phyloP scores from a whole-genome alignment of 2,888 invertebrate genomes.

The Aradus depressus region DNA sequence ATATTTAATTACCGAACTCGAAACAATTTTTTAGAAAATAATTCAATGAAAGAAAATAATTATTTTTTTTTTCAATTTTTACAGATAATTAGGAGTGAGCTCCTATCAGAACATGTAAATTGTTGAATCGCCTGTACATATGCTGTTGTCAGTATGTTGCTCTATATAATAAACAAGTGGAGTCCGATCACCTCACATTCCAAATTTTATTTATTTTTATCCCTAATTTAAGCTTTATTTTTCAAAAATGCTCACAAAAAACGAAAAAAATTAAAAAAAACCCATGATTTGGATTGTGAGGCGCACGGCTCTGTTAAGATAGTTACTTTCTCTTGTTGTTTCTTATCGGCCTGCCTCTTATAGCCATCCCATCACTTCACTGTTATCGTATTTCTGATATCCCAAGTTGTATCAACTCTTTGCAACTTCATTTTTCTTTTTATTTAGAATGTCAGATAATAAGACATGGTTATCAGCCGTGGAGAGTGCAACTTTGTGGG shows the following conservation, averaged over 20 bases:
- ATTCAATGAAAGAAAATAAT: slow-evolving; percentile 4
- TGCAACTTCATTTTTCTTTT: too few relatives aligned
- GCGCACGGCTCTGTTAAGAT: slow-evolving; percentile 10
- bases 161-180: neutral
- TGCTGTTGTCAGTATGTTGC: slow-evolving; percentile 8
- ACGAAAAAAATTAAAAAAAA: too few relatives aligned
- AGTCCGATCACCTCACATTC: slow-evolving; percentile 11
- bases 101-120: slow-evolving; percentile 6
- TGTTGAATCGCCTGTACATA: slow-evolving; percentile 14
- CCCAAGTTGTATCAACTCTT: too few relatives aligned
- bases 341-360: too few relatives aligned
- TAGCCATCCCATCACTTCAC: too few relatives aligned
- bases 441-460: too few relatives aligned
- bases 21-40: neutral
- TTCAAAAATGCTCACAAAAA: slow-evolving; percentile 4
- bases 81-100: slow-evolving; percentile 6
- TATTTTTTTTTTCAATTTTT: slow-evolving; percentile 3
- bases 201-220: slow-evolving; percentile 15
- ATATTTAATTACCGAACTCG: slow-evolving; percentile 4
- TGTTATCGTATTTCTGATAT: too few relatives aligned
- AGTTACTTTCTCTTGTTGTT: neutral
- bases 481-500: too few relatives aligned
- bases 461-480: too few relatives aligned
- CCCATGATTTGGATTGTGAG: slow-evolving; percentile 16
- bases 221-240: slow-evolving; percentile 7